phyloP scores from a whole-genome alignment of 2,888 invertebrate genomes.

The Gastracanthus pulcherrimus region DNA sequence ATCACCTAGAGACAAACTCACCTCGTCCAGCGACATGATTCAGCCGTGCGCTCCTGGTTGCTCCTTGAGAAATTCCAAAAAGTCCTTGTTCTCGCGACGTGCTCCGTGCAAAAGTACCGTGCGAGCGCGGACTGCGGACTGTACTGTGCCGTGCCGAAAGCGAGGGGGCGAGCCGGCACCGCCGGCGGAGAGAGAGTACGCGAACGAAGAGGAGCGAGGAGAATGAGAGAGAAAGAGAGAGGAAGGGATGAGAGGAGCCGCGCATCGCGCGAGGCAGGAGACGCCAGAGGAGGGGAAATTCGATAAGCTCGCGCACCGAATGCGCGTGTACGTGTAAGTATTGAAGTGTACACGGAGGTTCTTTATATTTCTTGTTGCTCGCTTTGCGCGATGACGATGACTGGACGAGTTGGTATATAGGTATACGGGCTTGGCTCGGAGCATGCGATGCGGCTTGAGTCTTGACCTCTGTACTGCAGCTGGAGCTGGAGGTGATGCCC shows the following conservation, averaged over 20 bases:
- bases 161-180: neutral
- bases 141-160: neutral
- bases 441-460: too few relatives aligned
- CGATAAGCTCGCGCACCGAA: conserved; percentile 30
- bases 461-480: too few relatives aligned
- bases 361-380: neutral
- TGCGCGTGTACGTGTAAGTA: neutral
- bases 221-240: too few relatives aligned
- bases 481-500: too few relatives aligned
- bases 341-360: neutral
- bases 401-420: too few relatives aligned
- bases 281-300: conserved; percentile 35
- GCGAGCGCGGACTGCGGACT: neutral
- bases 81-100: too few relatives aligned
- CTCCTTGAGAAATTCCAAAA: too few relatives aligned
- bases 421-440: too few relatives aligned
- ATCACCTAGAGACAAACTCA: neutral
- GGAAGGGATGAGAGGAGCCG: neutral
- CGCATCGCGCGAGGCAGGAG: neutral
- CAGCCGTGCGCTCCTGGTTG: neutral
- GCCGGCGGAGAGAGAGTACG: neutral
- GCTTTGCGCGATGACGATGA: neutral
- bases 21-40: conserved; percentile 53
- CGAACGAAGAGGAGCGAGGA: neutral
- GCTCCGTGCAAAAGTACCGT: neutral